A percentile compares a stretch with the other conserved stretches of the same genome.
These are phyloP conservation scores for Condylostylus longicornis DNA, from an alignment of 1,140 invertebrate genomes.

Conservation along the genomic window DNA sequence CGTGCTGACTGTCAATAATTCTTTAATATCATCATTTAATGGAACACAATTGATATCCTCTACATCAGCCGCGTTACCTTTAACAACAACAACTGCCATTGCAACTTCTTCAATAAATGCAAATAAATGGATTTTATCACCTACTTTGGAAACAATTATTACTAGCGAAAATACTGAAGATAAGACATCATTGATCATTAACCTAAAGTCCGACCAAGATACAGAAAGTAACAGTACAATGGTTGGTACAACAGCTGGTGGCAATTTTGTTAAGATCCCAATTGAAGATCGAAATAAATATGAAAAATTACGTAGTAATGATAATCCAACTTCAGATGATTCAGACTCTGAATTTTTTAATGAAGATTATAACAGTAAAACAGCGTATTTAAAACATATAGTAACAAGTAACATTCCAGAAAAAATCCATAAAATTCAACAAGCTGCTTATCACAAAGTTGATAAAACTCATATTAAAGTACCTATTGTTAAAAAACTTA, in stretches of 20 bases:
- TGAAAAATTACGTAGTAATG: slow-evolving; percentile 52
- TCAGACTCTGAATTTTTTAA: slow-evolving; percentile 32
- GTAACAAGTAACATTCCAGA: slow-evolving; percentile 37
- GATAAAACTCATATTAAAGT: slow-evolving; percentile 28
- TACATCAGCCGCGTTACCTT: slow-evolving; percentile 3
- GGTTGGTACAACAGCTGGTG: slow-evolving; percentile 2
- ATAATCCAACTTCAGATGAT: slow-evolving; percentile 42
- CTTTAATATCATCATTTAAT: no score
- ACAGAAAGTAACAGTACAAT: slow-evolving; percentile 4
- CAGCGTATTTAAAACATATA: slow-evolving; percentile 34
- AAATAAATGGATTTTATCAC: slow-evolving; percentile 29
- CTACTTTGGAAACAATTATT: slow-evolving; percentile 20
- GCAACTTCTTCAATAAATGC: slow-evolving; percentile 20
- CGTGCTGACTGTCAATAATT: no score
- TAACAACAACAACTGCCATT: slow-evolving; percentile 3
- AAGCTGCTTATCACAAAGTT: slow-evolving; percentile 34
- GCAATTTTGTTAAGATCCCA: slow-evolving; percentile 43
- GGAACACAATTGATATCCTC: no score
- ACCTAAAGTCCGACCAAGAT: slow-evolving; percentile 17
- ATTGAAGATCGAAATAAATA: slow-evolving; percentile 64
- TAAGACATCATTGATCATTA: slow-evolving; percentile 27
- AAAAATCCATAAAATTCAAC: slow-evolving; percentile 31
- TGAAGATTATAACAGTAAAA: slow-evolving; percentile 18
- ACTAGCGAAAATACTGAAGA: slow-evolving; percentile 17
- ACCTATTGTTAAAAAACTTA: slow-evolving; percentile 32